Conservation (phyloP, 2,888 invertebrate species). For the Chouioia cunea region DNA sequence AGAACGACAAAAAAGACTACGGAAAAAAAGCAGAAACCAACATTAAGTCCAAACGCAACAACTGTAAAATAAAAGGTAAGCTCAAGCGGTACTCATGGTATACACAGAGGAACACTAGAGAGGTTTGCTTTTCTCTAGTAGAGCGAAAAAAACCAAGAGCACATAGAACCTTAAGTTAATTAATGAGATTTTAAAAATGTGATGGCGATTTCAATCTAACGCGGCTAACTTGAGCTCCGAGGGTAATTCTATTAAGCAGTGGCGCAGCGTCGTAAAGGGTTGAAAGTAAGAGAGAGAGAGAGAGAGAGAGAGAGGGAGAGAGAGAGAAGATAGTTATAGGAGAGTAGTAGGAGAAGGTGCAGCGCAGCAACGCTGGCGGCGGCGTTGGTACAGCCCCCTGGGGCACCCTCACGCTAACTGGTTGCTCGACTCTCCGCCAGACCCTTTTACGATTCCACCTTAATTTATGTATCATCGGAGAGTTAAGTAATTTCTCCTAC, state of each 20-base stretch:
- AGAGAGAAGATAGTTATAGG: slow-evolving; percentile 34
- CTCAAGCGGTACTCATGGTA: neutral
- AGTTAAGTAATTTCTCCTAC: slow-evolving; percentile 69
- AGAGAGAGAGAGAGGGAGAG: slow-evolving; percentile 39
- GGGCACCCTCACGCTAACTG: slow-evolving; percentile 69
- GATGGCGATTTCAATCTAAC: slow-evolving; percentile 65
- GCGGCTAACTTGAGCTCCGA: slow-evolving; percentile 62
- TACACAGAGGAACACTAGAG: neutral
- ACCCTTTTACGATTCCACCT: slow-evolving; percentile 68
- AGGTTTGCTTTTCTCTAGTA: neutral
- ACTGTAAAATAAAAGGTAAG: slow-evolving; percentile 29
- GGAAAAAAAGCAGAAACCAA: slow-evolving; percentile 3
- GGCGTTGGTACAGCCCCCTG: slow-evolving; percentile 66
- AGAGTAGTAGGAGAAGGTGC: slow-evolving; percentile 41
- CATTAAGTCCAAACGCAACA: slow-evolving; percentile 7
- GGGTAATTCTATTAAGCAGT: slow-evolving; percentile 68
- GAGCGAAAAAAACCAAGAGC: slow-evolving; percentile 1
- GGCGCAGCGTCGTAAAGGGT: slow-evolving; percentile 67
- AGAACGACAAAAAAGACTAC: neutral
- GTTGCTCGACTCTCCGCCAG: slow-evolving; percentile 62
- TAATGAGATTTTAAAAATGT: slow-evolving; percentile 63
- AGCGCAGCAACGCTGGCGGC: slow-evolving; percentile 42
- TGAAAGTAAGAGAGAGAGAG: slow-evolving; percentile 52
- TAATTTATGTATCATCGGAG: slow-evolving; percentile 70
- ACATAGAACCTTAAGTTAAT: slow-evolving; percentile 50